Evolutionary conservation across 2,888 invertebrate species (phyloP), one percentile per base, ranked within the genome.

Genomic region (Ectemnius cavifrons): DNA sequence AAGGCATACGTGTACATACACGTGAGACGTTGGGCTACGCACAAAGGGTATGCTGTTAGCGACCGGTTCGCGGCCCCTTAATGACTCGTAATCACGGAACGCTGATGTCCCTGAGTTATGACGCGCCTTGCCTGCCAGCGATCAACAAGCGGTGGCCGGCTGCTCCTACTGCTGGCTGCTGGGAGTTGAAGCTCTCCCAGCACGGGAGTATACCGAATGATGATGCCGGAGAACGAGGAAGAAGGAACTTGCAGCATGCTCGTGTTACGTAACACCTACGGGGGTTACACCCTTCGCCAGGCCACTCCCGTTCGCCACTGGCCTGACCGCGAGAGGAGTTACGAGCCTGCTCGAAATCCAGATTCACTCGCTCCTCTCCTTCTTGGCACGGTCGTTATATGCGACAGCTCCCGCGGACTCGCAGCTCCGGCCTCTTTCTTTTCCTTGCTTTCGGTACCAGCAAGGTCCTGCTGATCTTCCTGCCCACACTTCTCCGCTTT

Each of bases 51-150:
- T 64, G 73, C 83, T 81, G 79, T 83, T 78, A 79, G 84, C 85
- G 85, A 87, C 86, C 87, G 87, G 86, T 86, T 86, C 84, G 84
- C 85, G 81, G 86, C 73, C 79, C 76, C 84, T 84, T 86, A 87
- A 87, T 86, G 86, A 87, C 86, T 85, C 85, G 87, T 86, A 87
- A 87, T 87, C 86, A 85, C 87, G 85, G 78, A 85, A 86, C 81
- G 86, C 71, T 81, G 85, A 85, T 86, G 85, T 86, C 82, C 63
- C 83, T 86, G 87, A 85, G 79, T 85, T 85, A 86, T 86, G 85
- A 85, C 82, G 85, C 81, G 78, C 73, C 80, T 71, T 78, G 64
- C 69, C 72, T 73, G 66, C 47, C 67, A 71, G 71, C 59, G 59
- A 71, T 63, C 68, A 49, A 63, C 16, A 23, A 64, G 27, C 62